Conservation (phyloP, 2,113 vertebrate species). For the Solea solea region DNA sequence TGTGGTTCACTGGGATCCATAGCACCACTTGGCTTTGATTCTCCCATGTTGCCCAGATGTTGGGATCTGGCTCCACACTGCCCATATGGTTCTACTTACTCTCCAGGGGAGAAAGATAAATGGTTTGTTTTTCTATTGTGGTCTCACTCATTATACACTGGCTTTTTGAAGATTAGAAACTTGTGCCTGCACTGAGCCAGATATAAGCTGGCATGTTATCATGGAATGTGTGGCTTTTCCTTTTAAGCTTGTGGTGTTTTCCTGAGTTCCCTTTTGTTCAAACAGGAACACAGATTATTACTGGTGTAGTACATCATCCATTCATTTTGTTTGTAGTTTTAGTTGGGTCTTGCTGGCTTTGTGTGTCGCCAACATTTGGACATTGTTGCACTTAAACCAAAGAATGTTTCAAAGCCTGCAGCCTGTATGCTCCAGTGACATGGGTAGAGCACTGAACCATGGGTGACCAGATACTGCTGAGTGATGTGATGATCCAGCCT, state of each 20-base stretch:
- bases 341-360: slow-evolving; percentile 46
- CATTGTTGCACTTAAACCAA: slow-evolving; percentile 25
- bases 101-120: slow-evolving; percentile 77
- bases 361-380: slow-evolving; percentile 29
- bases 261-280: slow-evolving; percentile 55
- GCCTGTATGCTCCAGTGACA: slow-evolving; percentile 11
- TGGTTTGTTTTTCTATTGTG: slow-evolving; percentile 82
- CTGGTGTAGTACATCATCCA: slow-evolving; percentile 43
- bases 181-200: slow-evolving; percentile 68
- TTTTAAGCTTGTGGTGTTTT: slow-evolving; percentile 68
- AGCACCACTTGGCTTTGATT: slow-evolving; percentile 75
- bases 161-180: slow-evolving; percentile 82
- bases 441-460: neutral
- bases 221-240: slow-evolving; percentile 72
- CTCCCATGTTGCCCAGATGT: slow-evolving; percentile 75
- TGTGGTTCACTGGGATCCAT: slow-evolving; percentile 66
- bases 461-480: neutral
- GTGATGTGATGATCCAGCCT: slow-evolving; percentile 4
- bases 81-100: slow-evolving; percentile 79
- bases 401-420: slow-evolving; percentile 26
- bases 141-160: slow-evolving; percentile 77
- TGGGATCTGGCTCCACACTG: slow-evolving; percentile 61
- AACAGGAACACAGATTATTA: slow-evolving; percentile 66
- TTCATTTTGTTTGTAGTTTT: slow-evolving; percentile 55
- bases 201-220: slow-evolving; percentile 73